These are phyloP conservation scores for Epiblema foenella DNA, from an alignment of 2,888 invertebrate species.

Conservation along the genomic window DNA sequence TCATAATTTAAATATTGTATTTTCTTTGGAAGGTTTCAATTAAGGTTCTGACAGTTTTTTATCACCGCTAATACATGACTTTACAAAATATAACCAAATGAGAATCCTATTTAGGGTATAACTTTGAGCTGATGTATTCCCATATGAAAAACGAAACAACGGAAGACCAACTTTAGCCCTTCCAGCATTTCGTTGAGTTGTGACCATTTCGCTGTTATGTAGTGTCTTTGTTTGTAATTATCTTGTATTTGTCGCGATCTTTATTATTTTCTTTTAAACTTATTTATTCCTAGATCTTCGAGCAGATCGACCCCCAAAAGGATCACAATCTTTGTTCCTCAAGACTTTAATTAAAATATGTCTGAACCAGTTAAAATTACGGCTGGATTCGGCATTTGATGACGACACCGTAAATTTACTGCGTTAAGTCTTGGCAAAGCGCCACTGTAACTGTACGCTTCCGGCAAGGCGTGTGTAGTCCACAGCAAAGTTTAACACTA, in stretches of 20 bases:
- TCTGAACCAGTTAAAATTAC: constrained; percentile 25
- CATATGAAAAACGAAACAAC: no score
- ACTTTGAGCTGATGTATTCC: neutral
- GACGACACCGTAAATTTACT: constrained; percentile 36
- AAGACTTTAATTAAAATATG: constrained; percentile 32
- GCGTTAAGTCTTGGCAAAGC: constrained; percentile 35
- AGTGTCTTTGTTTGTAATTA: no score
- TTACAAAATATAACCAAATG: no score
- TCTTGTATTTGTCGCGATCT: no score
- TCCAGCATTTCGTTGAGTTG: no score
- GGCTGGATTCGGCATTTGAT: constrained; percentile 31
- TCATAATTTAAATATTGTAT: neutral
- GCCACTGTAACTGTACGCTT: constrained; percentile 34
- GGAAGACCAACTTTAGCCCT: no score
- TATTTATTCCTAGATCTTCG: no score
- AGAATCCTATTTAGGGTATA: neutral
- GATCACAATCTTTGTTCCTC: neutral
- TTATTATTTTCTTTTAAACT: no score
- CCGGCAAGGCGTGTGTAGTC: constrained; percentile 10
- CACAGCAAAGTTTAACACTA: constrained; percentile 30
- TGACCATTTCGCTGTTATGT: no score
- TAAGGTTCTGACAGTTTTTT: no score
- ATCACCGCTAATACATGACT: no score
- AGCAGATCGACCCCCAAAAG: neutral
- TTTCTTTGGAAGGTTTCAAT: neutral